phyloP scores from a whole-genome alignment of 1,140 invertebrate genomes.

The Nilaparvata lugens region DNA sequence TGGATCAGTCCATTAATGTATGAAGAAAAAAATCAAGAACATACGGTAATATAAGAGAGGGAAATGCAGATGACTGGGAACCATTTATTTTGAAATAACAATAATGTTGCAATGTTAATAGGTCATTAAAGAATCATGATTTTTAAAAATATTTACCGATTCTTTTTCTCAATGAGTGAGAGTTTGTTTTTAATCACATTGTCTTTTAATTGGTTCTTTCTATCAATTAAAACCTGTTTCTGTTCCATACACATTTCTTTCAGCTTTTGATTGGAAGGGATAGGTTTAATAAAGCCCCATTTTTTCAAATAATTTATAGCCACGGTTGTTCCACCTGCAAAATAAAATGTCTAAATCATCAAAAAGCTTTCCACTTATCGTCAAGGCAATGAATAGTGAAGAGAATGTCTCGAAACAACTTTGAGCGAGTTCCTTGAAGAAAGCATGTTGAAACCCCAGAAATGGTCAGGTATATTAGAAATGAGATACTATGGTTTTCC shows the following conservation, averaged over 20 bases:
- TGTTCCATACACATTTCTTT: constrained; percentile 40
- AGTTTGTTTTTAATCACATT: not conserved
- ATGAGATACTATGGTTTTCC: too few relatives aligned
- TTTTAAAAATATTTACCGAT: constrained; percentile 7
- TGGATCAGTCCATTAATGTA: too few relatives aligned
- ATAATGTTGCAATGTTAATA: not conserved
- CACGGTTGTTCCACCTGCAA: constrained; percentile 55
- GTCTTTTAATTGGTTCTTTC: too few relatives aligned
- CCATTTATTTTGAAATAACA: not conserved
- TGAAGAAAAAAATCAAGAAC: too few relatives aligned
- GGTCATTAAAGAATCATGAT: not conserved
- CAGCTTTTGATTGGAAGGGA: constrained; percentile 47
- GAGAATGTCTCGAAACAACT: too few relatives aligned
- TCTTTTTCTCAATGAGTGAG: not conserved
- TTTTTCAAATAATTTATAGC: constrained; percentile 56
- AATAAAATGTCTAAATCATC: constrained; percentile 1
- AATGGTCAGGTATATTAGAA: too few relatives aligned
- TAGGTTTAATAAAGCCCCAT: constrained; percentile 57
- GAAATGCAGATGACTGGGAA: too few relatives aligned
- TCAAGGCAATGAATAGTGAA: too few relatives aligned
- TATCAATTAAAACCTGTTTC: too few relatives aligned
- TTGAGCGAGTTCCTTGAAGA: too few relatives aligned
- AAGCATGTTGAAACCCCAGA: too few relatives aligned
- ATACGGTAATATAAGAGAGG: not conserved
- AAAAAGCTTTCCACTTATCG: too few relatives aligned